Conservation (phyloP, 2,113 vertebrate species). For the Bubalus kerabau region DNA sequence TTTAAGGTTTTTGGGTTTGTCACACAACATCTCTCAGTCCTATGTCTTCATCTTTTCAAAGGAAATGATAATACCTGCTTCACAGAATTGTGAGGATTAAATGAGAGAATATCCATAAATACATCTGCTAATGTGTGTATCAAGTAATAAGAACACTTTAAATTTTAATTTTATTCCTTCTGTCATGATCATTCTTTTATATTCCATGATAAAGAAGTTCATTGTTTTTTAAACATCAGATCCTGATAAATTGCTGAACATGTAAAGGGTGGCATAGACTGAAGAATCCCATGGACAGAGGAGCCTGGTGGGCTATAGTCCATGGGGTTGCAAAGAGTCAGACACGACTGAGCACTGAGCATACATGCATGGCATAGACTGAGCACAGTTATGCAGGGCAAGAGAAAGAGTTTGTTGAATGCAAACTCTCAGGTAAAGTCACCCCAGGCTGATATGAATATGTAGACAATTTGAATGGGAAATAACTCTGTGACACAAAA, state of each 20-base stretch:
- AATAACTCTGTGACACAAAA: not conserved
- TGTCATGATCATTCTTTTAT: not conserved
- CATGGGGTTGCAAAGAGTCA: not conserved
- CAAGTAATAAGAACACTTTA: not conserved
- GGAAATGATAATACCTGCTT: not conserved
- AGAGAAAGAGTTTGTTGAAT: not conserved
- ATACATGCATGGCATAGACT: not conserved
- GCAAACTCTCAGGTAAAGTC: not conserved
- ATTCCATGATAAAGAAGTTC: not conserved
- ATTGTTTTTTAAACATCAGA: not conserved
- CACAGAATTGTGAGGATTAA: not conserved
- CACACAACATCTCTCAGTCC: not conserved
- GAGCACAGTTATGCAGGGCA: not conserved
- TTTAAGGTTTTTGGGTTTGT: not conserved
- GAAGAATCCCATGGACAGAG: not conserved
- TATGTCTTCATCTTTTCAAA: not conserved
- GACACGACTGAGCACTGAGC: not conserved
- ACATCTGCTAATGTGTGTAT: not conserved
- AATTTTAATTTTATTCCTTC: not conserved
- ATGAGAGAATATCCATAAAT: not conserved
- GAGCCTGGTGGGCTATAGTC: not conserved
- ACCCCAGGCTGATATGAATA: not conserved
- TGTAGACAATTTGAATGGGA: not conserved
- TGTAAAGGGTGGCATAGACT: not conserved
- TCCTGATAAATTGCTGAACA: not conserved